These are phyloP conservation scores for Pituophis catenifer DNA, from an alignment of 2,113 vertebrate species.

Conservation along the genomic window DNA sequence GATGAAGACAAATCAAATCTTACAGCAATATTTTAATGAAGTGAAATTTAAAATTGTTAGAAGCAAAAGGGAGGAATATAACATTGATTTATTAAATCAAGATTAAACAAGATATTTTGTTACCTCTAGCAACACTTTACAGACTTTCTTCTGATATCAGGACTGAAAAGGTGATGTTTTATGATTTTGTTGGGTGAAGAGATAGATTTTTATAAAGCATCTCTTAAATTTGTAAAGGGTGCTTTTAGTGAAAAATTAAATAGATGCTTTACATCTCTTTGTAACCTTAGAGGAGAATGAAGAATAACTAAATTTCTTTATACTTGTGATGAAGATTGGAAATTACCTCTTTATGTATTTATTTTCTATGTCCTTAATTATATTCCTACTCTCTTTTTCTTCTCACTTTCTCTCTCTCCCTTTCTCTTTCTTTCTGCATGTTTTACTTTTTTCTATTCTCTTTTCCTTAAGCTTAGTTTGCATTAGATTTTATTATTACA, in stretches of 20 bases:
- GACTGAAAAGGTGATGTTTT: background rate
- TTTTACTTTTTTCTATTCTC: background rate
- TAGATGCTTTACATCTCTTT: too few relatives aligned
- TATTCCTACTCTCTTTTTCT: background rate
- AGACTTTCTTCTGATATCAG: background rate
- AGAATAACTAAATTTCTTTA: background rate
- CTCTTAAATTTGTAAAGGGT: too few relatives aligned
- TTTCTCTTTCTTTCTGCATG: too few relatives aligned
- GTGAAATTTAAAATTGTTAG: background rate
- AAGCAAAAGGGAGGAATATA: background rate
- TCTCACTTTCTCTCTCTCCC: too few relatives aligned
- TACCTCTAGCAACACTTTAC: background rate
- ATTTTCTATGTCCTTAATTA: background rate
- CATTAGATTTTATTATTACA: background rate
- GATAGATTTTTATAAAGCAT: background rate
- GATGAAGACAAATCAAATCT: background rate
- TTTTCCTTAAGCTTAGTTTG: background rate
- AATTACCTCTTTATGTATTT: background rate
- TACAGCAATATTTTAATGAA: background rate
- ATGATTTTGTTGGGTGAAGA: background rate
- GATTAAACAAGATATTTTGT: background rate
- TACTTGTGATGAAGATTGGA: background rate
- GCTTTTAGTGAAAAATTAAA: too few relatives aligned
- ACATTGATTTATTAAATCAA: background rate
- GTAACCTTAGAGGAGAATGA: background rate